Conservation (phyloP, 2,797 vertebrate genomes). For the Antennarius maculatus region DNA sequence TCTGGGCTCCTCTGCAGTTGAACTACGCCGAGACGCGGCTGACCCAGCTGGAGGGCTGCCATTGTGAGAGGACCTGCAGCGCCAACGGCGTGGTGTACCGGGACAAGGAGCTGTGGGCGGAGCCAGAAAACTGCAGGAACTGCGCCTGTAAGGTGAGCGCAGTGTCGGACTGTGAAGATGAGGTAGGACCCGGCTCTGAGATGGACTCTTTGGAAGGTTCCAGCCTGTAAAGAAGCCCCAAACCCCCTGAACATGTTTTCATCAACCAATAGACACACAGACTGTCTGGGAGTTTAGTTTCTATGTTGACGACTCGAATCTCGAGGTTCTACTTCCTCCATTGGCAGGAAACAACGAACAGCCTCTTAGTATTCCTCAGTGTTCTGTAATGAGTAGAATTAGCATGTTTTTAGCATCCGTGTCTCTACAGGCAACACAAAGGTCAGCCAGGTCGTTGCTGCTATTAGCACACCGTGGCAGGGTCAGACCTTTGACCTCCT, state of each 20-base stretch:
- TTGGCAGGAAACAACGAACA: neutral
- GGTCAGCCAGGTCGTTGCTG: too few species aligned
- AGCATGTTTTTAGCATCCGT: neutral
- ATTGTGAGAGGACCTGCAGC: slow-evolving; percentile 94
- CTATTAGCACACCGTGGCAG: too few species aligned
- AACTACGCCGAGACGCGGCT: slow-evolving; percentile 95
- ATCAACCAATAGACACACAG: too few species aligned
- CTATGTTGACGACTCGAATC: too few species aligned
- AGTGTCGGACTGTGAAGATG: neutral
- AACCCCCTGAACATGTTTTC: too few species aligned
- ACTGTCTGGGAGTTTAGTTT: too few species aligned
- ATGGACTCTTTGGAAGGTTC: too few species aligned
- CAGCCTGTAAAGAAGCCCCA: too few species aligned
- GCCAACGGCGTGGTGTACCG: slow-evolving; percentile 87
- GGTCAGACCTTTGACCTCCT: neutral
- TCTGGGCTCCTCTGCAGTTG: slow-evolving; percentile 78
- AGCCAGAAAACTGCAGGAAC: slow-evolving; percentile 93
- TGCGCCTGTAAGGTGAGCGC: slow-evolving; percentile 90
- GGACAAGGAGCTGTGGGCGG: slow-evolving; percentile 92
- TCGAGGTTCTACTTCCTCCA: too few species aligned
- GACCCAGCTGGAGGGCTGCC: slow-evolving; percentile 92
- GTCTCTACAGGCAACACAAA: neutral
- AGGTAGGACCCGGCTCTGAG: too few species aligned
- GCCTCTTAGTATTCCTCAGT: too few species aligned
- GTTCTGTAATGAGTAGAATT: too few species aligned